Evolutionary conservation across 2,888 invertebrate genomes (phyloP).

Genomic region (Eutolmus rufibarbis): DNA sequence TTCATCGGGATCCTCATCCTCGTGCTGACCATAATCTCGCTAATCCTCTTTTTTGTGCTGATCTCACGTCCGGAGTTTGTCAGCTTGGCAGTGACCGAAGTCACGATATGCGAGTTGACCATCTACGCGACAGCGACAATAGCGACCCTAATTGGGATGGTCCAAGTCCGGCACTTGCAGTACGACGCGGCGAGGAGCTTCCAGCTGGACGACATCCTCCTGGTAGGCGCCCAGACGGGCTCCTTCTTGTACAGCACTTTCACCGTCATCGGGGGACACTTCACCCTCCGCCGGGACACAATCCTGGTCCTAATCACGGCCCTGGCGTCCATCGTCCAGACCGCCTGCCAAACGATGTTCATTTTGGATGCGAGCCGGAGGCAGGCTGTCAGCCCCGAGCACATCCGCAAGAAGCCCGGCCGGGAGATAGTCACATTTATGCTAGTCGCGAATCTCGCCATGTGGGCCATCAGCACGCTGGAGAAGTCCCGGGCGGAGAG

Average conservation of each 20-base stretch:
- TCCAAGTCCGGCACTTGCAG: conserved; percentile 83
- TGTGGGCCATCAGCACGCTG: conserved; percentile 94
- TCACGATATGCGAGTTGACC: conserved; percentile 86
- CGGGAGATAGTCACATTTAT: conserved; percentile 93
- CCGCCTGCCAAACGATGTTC: conserved; percentile 89
- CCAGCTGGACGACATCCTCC: conserved; percentile 86
- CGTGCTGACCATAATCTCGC: conserved; percentile 88
- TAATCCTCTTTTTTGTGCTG: conserved; percentile 89
- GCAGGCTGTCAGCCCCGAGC: conserved; percentile 80
- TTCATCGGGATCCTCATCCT: conserved; percentile 88
- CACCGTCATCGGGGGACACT: conserved; percentile 92
- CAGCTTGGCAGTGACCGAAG: conserved; percentile 84
- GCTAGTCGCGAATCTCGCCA: conserved; percentile 86
- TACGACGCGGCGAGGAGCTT: conserved; percentile 84
- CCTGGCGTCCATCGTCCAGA: conserved; percentile 84
- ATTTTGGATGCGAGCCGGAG: conserved; percentile 89
- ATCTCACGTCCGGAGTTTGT: conserved; percentile 82
- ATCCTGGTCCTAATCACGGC: conserved; percentile 84
- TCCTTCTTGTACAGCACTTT: conserved; percentile 94
- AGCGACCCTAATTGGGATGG: conserved; percentile 87
- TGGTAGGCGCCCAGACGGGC: conserved; percentile 93
- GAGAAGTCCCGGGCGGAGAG: conserved; percentile 91
- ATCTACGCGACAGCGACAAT: conserved; percentile 86
- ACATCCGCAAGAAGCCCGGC: conserved; percentile 87
- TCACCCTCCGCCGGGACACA: conserved; percentile 81